phyloP scores from a whole-genome alignment of 2,797 vertebrate genomes.

The Hipposideros larvatus region DNA sequence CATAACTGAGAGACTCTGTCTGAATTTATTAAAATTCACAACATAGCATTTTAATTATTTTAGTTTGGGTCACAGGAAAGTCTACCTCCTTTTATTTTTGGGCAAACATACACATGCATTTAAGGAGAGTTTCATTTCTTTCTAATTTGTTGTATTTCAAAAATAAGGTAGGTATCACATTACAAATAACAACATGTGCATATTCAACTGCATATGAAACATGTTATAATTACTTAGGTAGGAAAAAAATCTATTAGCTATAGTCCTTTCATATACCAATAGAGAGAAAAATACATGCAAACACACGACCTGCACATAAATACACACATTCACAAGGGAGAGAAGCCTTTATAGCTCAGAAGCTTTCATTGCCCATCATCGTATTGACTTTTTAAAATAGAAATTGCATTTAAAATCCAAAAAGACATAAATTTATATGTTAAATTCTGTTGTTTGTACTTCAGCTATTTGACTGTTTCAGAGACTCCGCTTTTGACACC shows the following conservation, averaged over 20 bases:
- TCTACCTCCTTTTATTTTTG: background rate
- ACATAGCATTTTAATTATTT: background rate
- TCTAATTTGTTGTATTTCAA: background rate
- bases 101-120: no score
- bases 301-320: background rate
- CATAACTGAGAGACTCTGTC: background rate
- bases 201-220: background rate
- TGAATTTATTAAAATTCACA: background rate
- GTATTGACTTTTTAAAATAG: background rate
- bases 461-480: background rate
- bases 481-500: background rate
- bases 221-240: background rate
- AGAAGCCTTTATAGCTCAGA: background rate
- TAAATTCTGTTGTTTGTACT: background rate
- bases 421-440: background rate
- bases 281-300: background rate
- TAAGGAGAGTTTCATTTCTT: background rate
- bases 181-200: background rate
- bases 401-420: background rate
- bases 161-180: background rate
- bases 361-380: no score
- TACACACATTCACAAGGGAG: background rate
- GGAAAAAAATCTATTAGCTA: background rate
- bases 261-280: background rate
- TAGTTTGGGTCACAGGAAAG: rapidly evolving